Evolutionary conservation across 2,888 invertebrate species (phyloP), one percentile per base, ranked within the genome.

Genomic region (Caradrina clavipalpis): DNA sequence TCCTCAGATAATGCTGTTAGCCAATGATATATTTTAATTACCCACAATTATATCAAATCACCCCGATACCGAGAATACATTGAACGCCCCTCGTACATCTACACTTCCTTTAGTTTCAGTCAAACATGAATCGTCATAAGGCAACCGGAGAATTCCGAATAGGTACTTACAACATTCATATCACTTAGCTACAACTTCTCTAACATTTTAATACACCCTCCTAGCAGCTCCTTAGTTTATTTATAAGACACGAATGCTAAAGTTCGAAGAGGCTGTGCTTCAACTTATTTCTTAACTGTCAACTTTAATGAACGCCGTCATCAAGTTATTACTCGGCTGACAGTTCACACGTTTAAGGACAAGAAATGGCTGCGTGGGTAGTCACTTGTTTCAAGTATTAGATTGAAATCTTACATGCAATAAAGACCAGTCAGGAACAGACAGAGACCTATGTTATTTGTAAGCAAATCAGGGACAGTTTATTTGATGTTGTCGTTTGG

Each of bases 271-370:
- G 64, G 39, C 60, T 55, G 63, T 67, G 50, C 65, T 76, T 54
- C 51, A 60, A 67, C 63, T 74, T 58, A 80, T 68, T 73, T 82
- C 82, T 61, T 73, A 59, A 75, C 79, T 76, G 84, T 71, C 79
- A 56, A 51, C 54, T 47, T 26, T 83, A 84, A 83, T 84, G 85
- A 82, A 84, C 71, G 49, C 35, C 63, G 62, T 69, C 80, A 74
- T 82, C 67, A 73, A 67, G 69, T 73, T 76, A 80, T 74, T 68
- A 69, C 67, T 67, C 49, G 57, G 5, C 67, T 71, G 85, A 80
- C 83, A 76, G 72, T 84, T 83, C 83, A 76, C 83, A 83, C 83
- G 78, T 82, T 76, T 64, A 72, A 21, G 71, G 73, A 75, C 82
- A 74, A 68, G 69, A 71, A 76, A 80, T 75, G 64, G 66, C 69